These are phyloP conservation scores for Corvus cornix DNA, from an alignment of 2,113 vertebrate species.

Conservation along the genomic window DNA sequence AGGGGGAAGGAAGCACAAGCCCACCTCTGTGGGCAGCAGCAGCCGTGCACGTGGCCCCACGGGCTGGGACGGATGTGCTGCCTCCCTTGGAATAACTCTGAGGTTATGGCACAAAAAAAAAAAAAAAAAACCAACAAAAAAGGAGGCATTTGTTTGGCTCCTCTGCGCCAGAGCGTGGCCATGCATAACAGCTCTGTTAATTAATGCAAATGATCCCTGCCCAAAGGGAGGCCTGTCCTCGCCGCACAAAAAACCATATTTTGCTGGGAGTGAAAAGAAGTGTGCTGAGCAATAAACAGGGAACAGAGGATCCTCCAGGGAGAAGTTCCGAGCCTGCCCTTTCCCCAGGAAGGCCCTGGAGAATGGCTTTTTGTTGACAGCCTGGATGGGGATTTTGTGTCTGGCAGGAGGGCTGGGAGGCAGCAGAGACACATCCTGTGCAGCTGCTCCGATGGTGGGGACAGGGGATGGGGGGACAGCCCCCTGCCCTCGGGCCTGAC, in stretches of 20 bases:
- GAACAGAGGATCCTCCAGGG: conserved; percentile 10
- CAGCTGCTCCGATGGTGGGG: neutral
- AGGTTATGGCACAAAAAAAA: neutral
- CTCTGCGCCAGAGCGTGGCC: conserved; percentile 22
- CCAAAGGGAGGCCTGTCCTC: conserved; percentile 63
- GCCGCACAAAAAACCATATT: neutral
- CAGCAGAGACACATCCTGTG: neutral
- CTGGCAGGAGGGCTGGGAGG: neutral
- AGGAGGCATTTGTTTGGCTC: conserved; percentile 48
- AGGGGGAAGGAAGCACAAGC: neutral
- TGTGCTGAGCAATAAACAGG: neutral
- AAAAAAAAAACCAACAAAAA: neutral
- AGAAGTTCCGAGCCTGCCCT: conserved; percentile 1
- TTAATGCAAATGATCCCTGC: conserved; percentile 64
- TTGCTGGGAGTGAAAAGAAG: conserved; percentile 14
- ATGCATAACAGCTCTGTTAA: conserved; percentile 51
- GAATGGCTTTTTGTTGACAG: conserved; percentile 25
- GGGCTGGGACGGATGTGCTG: neutral
- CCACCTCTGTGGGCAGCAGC: conserved; percentile 2
- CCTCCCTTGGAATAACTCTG: conserved; percentile 13
- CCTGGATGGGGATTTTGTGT: neutral
- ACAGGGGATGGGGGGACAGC: neutral
- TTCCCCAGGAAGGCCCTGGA: conserved; percentile 31
- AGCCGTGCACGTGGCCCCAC: neutral
- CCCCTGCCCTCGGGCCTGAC: neutral